Base-by-base conservation (phyloP, 1,140 invertebrate genomes). In the Drosophila subpulchrella region DNA sequence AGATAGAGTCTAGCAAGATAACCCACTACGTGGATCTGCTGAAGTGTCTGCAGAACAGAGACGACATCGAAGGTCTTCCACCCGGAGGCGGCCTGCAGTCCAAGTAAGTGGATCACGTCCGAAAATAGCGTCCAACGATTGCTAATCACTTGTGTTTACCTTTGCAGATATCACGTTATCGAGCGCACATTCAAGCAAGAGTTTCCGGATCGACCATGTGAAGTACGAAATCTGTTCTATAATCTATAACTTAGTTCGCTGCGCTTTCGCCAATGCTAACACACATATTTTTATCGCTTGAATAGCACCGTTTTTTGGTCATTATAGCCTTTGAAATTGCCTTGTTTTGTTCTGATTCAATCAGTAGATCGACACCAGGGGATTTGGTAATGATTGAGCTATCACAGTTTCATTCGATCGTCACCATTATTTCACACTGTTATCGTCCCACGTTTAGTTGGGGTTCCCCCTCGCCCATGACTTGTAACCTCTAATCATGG, bases 141-240 rank as follows among this genome's bases (percentile, higher is more conserved):
- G 44, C 36, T 66, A 20, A 39, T 62, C 20, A 32, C 11, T 27
- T 53, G 38, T 70, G 54, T 15, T 51, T 65, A 53, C 24, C 47
- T 59, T 78, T 75, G 24, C 75, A 92, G 91, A 85, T 91, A 92
- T 83, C 73, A 86, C 68, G 62, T 92, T 74, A 92, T 92, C 62
- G 85, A 92, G 78, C 84, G 78, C 67, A 90, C 78, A 81, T 92
- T 88, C 66, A 92, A 90, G 71, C 81, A 90, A 73, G 47, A 85
- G 62, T 91, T 73, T 59, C 91, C 91, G 59, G 85, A 92, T 75
- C 68, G 82, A 74, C 72, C 91, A 79, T 92, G 91, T 86, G 83
- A 91, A 91, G 91, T 92, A 92, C 86, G 90, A 76, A 91, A 92
- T 57, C 71, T 90, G 38, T 90, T 90, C 70, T 86, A 82, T 73